These are phyloP conservation scores for Miniopterus natalensis DNA, from an alignment of 2,113 vertebrate species.

Conservation along the genomic window DNA sequence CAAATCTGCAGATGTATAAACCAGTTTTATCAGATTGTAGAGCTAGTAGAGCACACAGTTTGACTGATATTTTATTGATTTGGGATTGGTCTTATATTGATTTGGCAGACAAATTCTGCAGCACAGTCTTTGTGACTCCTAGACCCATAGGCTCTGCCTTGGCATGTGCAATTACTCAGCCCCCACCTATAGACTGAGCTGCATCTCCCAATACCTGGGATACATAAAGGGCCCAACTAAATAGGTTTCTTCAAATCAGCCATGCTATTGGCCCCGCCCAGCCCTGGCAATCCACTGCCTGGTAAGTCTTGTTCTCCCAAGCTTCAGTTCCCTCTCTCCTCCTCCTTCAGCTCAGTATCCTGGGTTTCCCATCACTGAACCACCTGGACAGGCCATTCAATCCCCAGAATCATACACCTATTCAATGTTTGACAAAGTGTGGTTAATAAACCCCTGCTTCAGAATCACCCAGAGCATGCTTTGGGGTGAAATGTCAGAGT, in stretches of 20 bases:
- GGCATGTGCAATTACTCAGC: not conserved
- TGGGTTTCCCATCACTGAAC: not conserved
- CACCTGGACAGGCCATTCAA: not conserved
- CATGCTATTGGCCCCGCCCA: not conserved
- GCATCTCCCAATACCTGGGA: not conserved
- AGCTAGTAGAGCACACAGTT: not conserved
- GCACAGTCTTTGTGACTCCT: not conserved
- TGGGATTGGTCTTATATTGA: not conserved
- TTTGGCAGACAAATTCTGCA: conserved; percentile 31
- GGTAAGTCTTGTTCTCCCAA: not conserved
- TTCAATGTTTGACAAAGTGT: not conserved
- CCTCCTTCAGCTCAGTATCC: not conserved
- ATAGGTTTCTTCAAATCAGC: not conserved
- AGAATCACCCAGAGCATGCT: not conserved
- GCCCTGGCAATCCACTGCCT: not conserved
- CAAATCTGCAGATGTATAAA: not conserved
- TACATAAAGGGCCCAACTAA: not conserved
- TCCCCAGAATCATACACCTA: not conserved
- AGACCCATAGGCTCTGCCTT: not conserved
- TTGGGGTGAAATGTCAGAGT: not conserved
- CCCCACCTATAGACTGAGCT: not conserved
- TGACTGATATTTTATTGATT: conserved; percentile 27
- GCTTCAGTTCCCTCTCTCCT: not conserved
- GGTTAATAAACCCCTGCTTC: not conserved
- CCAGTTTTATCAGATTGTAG: not conserved